Percentiles rank a stretch among this genome's conserved stretches.
These are phyloP conservation scores for Pecten maximus DNA, from an alignment of 2,888 invertebrate genomes.

Conservation along the genomic window DNA sequence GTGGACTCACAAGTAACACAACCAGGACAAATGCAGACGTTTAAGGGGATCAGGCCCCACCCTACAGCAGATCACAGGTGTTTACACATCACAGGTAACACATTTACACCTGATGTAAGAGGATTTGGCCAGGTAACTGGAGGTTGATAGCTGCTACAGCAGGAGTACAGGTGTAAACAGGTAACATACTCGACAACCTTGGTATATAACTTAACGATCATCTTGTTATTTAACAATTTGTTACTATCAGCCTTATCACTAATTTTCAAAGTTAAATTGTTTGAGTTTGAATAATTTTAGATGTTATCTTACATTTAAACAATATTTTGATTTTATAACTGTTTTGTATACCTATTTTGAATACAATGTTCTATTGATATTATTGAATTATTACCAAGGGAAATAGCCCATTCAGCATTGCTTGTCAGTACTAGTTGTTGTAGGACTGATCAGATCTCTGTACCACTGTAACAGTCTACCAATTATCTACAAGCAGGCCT, in stretches of 20 bases:
- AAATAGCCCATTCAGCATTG: too few species aligned
- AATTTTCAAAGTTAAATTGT: too few species aligned
- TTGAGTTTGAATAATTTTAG: too few species aligned
- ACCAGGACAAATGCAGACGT: neutral
- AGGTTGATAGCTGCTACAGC: constrained; percentile 4
- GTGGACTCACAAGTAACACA: neutral
- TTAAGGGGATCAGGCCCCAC: constrained; percentile 12
- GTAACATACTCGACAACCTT: neutral
- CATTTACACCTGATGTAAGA: constrained; percentile 18
- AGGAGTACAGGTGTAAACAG: neutral
- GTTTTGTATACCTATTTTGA: too few species aligned
- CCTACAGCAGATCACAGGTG: constrained; percentile 20
- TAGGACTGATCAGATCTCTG: too few species aligned
- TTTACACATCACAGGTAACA: constrained; percentile 24
- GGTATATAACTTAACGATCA: neutral
- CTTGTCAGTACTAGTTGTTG: neutral
- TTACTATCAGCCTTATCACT: too few species aligned
- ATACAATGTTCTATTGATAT: too few species aligned
- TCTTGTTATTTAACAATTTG: neutral
- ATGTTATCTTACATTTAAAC: too few species aligned
- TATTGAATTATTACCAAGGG: too few species aligned
- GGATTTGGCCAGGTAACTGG: constrained; percentile 28
- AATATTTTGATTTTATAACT: too few species aligned
- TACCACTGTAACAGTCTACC: too few species aligned
- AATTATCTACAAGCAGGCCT: too few species aligned